Evolutionary conservation across 2,113 vertebrate species (phyloP).

Genomic region (Gobiocypris rarus): DNA sequence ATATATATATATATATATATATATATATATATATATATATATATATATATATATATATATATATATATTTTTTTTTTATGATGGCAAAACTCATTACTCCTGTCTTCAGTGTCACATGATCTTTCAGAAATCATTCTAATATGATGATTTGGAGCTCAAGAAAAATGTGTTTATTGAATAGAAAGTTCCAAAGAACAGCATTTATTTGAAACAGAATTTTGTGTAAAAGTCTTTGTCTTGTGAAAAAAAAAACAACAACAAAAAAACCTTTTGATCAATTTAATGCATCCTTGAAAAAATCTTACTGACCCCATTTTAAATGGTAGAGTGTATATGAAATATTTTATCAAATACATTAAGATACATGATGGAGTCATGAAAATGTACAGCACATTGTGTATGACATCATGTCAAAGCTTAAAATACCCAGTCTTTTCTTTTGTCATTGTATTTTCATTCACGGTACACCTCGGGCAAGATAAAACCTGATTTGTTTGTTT

Average conservation of each 20-base stretch:
- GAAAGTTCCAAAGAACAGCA: too few relatives aligned
- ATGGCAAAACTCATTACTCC: too few relatives aligned
- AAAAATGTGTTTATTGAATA: too few relatives aligned
- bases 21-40: too few relatives aligned
- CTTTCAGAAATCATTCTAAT: neutral
- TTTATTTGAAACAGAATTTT: neutral
- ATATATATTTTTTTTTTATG: too few relatives aligned
- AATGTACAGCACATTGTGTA: neutral
- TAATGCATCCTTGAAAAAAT: neutral
- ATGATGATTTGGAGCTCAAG: neutral
- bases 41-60: too few relatives aligned
- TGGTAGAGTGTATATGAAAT: neutral
- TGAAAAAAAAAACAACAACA: too few relatives aligned
- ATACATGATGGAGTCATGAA: neutral
- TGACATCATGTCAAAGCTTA: constrained; percentile 10
- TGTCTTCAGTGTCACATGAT: too few relatives aligned
- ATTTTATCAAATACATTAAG: neutral
- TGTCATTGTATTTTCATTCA: neutral
- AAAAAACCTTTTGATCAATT: neutral
- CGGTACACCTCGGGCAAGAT: neutral
- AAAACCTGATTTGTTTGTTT: constrained; percentile 34
- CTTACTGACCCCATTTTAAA: neutral
- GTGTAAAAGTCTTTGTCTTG: too few relatives aligned
- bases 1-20: too few relatives aligned
- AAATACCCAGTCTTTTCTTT: neutral